A percentile compares a stretch with the other conserved stretches of the same genome.
Conservation (phyloP, 2,888 invertebrate species). For the Timandra comae region DNA sequence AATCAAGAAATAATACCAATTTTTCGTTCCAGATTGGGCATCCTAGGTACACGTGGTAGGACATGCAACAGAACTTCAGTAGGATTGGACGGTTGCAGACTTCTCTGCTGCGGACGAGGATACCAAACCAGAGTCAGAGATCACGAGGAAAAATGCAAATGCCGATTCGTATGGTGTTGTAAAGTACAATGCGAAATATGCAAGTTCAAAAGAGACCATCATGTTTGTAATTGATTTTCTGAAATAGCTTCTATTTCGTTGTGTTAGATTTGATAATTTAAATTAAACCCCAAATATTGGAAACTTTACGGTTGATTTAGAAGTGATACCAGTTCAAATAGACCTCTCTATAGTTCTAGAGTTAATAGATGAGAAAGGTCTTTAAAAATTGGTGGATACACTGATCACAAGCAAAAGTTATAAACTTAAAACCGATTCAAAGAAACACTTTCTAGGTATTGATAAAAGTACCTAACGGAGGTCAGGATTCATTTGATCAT, state of each 20-base stretch:
- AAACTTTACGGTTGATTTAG: too few species aligned
- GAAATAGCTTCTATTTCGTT: neutral
- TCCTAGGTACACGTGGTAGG: conserved; percentile 88
- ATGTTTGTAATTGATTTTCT: conserved; percentile 85
- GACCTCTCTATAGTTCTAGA: too few species aligned
- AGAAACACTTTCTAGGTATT: too few species aligned
- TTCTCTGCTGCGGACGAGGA: conserved; percentile 92
- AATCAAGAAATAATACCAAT: too few species aligned
- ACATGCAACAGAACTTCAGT: conserved; percentile 90
- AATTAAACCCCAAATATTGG: too few species aligned
- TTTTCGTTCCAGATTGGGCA: conserved; percentile 79
- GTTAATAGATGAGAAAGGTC: too few species aligned
- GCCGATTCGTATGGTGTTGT: conserved; percentile 95
- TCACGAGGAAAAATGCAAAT: conserved; percentile 91
- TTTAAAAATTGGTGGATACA: too few species aligned
- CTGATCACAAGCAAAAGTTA: too few species aligned
- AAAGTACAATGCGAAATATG: conserved; percentile 90
- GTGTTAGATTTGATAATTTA: neutral
- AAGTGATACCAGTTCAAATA: too few species aligned
- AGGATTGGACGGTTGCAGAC: conserved; percentile 89
- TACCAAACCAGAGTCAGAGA: conserved; percentile 89
- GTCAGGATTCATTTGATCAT: too few species aligned
- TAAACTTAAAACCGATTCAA: too few species aligned
- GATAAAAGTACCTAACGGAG: too few species aligned
- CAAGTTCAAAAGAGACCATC: conserved; percentile 86